Evolutionary conservation across 1,140 invertebrate genomes (phyloP), one percentile per base, ranked within the genome.

Genomic region (Pseudomyrmex pallidus): DNA sequence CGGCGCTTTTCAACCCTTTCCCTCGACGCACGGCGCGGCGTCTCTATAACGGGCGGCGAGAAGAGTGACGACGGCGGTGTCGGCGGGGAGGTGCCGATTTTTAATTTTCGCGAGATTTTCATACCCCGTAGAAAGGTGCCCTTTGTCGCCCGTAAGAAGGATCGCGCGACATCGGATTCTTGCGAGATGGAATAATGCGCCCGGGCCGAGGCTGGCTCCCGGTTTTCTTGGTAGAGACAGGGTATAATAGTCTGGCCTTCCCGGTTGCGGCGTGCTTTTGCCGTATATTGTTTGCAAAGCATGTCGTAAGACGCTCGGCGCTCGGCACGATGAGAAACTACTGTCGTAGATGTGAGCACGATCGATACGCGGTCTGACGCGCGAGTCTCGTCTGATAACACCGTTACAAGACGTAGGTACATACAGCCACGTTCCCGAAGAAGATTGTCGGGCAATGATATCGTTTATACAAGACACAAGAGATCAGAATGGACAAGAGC

Each of bases 31-130:
- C 20, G 48, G 10, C 35, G 44, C 25, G 62, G 48, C 61, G 17
- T 64, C 76, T 64, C 67, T 48, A 20, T 50, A 25, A 15, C 13
- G 44, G 12, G 20, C 20, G 13, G 4, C 10, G 15, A 7, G 22
- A 9, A 4, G 17, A 3, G 8, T 13, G 7, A 9, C 57, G 25
- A 9, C 10, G 25, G 52, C 9, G 44, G 17, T 8, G 10, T 50
- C 10, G 22, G n/a, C 12, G 12, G 59, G 15, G 56, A 15, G 15
- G 54, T 64, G 78, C 78, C 72, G 85, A 86, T 86, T 86, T 89
- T 89, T 89, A 86, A 89, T 89, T 89, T 89, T 85, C 73, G 50
- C 62, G 25, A 78, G 77, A 88, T 85, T 84, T 74, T 84, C 70
- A 76, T 86, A 74, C 20, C 54, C 25, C 3, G 22, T 44, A 52